Evolutionary conservation across 2,797 vertebrate genomes (phyloP).

Genomic region (Anguilla marmorata): DNA sequence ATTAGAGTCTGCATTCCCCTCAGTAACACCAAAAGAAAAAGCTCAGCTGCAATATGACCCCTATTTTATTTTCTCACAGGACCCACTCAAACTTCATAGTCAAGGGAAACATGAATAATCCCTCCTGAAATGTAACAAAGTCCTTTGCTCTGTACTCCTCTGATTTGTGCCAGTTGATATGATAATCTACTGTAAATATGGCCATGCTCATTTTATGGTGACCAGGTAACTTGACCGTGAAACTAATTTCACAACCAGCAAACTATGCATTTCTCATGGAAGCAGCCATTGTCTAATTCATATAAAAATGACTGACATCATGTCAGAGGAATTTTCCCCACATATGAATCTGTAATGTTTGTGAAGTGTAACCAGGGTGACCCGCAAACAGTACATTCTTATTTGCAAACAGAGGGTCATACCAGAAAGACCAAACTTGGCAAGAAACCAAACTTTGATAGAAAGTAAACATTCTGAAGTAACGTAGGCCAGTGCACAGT

Average conservation of each 20-base stretch:
- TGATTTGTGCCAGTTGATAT: not conserved
- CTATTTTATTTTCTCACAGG: not conserved
- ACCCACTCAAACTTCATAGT: not conserved
- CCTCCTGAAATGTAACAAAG: not conserved
- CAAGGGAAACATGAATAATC: not conserved
- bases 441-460: not conserved
- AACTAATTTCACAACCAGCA: not conserved
- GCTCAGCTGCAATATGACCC: not conserved
- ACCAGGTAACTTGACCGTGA: not conserved
- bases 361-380: too few species aligned
- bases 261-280: constrained; percentile 2
- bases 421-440: not conserved
- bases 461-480: not conserved
- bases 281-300: not conserved
- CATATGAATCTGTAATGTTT: not conserved
- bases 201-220: not conserved
- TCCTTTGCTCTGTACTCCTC: not conserved
- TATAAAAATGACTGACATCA: not conserved
- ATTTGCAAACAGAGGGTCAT: not conserved
- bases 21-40: not conserved
- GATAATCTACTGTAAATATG: not conserved
- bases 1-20: not conserved
- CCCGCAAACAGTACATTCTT: too few species aligned
- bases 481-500: not conserved
- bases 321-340: too few species aligned